phyloP scores from a whole-genome alignment of 1,140 invertebrate species.

The Cherax quadricarinatus region DNA sequence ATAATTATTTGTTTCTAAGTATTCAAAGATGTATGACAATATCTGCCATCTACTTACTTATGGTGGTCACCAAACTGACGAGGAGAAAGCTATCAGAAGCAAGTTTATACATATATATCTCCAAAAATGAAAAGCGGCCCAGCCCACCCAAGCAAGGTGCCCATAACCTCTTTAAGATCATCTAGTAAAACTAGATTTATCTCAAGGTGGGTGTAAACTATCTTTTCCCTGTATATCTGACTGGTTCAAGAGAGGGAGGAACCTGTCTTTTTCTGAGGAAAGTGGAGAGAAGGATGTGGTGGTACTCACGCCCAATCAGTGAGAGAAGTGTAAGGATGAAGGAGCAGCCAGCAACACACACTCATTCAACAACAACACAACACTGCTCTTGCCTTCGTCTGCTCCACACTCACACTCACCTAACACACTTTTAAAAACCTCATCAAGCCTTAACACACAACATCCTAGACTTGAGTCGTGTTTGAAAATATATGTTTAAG shows the following conservation, averaged over 20 bases:
- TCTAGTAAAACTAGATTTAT: background rate
- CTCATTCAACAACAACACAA: conserved; percentile 1
- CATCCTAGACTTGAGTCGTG: background rate
- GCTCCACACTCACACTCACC: background rate
- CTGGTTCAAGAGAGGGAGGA: too few species aligned
- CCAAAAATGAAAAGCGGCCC: background rate
- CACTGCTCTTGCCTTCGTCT: background rate
- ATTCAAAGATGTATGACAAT: too few species aligned
- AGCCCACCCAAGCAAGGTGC: background rate
- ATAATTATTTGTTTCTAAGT: too few species aligned
- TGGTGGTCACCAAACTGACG: background rate
- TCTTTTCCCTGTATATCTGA: background rate
- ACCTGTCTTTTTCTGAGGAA: too few species aligned
- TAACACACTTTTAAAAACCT: background rate
- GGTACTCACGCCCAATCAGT: background rate
- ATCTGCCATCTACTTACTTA: background rate
- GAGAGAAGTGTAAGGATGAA: background rate
- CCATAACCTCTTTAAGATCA: background rate
- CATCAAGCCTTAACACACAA: background rate
- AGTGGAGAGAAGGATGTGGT: too few species aligned
- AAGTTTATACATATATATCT: background rate
- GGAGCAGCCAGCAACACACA: background rate
- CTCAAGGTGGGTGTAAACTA: background rate
- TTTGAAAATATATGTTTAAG: too few species aligned
- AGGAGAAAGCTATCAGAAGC: background rate